Evolutionary conservation across 2,113 vertebrate species (phyloP).

Genomic region (Phyllopteryx taeniolatus): DNA sequence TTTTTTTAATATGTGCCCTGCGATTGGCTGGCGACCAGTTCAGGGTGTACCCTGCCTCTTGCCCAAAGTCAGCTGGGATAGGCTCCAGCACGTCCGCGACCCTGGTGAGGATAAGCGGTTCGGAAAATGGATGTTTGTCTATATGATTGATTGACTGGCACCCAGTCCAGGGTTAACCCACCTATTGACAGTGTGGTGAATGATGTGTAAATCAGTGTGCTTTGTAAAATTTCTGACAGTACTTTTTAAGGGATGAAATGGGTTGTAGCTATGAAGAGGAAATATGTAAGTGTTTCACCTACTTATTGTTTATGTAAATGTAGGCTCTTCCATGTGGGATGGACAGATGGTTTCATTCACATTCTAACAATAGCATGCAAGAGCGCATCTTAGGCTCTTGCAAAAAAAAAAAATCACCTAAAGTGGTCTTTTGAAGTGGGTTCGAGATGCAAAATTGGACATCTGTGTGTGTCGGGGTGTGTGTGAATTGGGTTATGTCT

Average conservation of each 20-base stretch:
- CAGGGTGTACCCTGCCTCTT: no score
- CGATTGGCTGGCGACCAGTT: no score
- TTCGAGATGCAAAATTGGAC: slow-evolving; percentile 38
- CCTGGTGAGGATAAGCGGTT: no score
- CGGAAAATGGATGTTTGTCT: no score
- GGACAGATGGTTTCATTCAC: slow-evolving; percentile 36
- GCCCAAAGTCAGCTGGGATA: no score
- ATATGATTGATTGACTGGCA: no score
- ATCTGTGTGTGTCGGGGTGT: slow-evolving; percentile 19
- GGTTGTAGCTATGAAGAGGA: not conserved
- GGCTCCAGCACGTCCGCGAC: no score
- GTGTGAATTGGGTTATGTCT: slow-evolving; percentile 62
- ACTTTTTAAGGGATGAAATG: not conserved
- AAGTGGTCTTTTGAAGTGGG: slow-evolving; percentile 55
- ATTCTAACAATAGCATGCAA: slow-evolving; percentile 25
- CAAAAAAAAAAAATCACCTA: slow-evolving; percentile 33
- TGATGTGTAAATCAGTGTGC: no score
- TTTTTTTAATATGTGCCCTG: no score
- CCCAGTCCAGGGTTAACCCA: no score
- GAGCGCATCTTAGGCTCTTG: slow-evolving; percentile 15
- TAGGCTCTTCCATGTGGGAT: slow-evolving; percentile 22
- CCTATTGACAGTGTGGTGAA: no score
- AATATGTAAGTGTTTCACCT: not conserved
- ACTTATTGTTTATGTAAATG: slow-evolving; percentile 15
- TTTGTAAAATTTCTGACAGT: not conserved